Evolutionary conservation across 2,113 vertebrate species (phyloP).

Genomic region (Leptocoma aspasia): DNA sequence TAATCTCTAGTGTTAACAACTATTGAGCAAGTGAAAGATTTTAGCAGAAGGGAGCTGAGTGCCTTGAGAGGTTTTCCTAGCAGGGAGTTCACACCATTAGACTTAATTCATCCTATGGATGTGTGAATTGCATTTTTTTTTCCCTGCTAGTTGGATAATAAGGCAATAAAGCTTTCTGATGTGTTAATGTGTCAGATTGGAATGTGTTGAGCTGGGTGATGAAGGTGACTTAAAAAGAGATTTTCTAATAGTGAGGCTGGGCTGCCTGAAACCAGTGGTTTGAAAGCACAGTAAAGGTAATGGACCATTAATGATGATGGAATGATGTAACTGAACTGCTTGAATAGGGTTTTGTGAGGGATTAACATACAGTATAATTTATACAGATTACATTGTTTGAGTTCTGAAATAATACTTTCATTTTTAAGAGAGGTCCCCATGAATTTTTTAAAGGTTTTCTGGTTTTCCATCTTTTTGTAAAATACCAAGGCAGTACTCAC

Average conservation of each 20-base stretch:
- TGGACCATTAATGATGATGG: neutral
- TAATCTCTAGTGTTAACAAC: neutral
- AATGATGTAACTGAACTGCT: conserved; percentile 17
- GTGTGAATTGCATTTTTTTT: neutral
- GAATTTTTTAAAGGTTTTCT: neutral
- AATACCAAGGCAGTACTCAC: neutral
- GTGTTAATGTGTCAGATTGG: neutral
- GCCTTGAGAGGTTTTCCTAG: neutral
- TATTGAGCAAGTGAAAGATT: neutral
- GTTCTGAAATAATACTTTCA: neutral
- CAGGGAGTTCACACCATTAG: neutral
- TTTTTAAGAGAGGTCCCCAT: neutral
- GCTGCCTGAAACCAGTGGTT: neutral
- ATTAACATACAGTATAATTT: neutral
- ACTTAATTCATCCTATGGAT: neutral
- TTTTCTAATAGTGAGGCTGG: neutral
- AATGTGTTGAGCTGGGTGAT: neutral
- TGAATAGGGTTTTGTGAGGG: neutral
- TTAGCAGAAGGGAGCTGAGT: neutral
- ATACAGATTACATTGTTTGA: neutral
- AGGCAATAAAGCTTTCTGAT: neutral
- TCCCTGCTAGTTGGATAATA: neutral
- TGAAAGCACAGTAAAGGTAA: conserved; percentile 4
- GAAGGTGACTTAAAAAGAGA: neutral
- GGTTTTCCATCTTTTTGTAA: neutral